These are phyloP conservation scores for Asteroscopus sphinx DNA, from an alignment of 2,888 invertebrate genomes.

Conservation along the genomic window DNA sequence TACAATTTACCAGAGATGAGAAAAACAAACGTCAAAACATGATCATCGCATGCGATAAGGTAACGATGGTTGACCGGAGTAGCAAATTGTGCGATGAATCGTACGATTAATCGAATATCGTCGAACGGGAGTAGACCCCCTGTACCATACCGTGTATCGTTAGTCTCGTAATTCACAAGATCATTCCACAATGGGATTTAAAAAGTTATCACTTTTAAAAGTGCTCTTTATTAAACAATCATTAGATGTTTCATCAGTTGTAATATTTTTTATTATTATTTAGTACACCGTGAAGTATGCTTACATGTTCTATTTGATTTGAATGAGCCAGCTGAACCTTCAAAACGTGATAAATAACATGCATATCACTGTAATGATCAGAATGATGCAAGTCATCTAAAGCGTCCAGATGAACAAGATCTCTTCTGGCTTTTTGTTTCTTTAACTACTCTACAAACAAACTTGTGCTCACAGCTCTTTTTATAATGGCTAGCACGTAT, in stretches of 20 bases:
- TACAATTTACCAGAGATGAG: too few species aligned
- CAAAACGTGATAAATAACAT: constrained; percentile 45
- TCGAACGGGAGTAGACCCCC: too few species aligned
- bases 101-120: too few species aligned
- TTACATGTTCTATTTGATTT: constrained; percentile 16
- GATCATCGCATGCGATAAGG: too few species aligned
- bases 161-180: too few species aligned
- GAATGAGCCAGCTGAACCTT: constrained; percentile 16
- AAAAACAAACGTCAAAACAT: too few species aligned
- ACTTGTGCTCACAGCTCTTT: constrained; percentile 46
- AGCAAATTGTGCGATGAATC: too few species aligned
- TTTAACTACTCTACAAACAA: constrained; percentile 31
- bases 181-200: constrained; percentile 19
- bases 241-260: neutral
- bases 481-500: constrained; percentile 46
- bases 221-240: constrained; percentile 10
- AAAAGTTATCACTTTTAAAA: constrained; percentile 25
- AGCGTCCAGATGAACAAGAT: constrained; percentile 51
- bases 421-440: constrained; percentile 31
- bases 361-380: constrained; percentile 51
- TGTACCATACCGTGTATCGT: constrained; percentile 22
- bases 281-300: neutral
- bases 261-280: constrained; percentile 2
- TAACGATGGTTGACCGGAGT: too few species aligned
- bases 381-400: constrained; percentile 61